phyloP scores from a whole-genome alignment of 2,797 vertebrate genomes.

The Halcyon chelicuti region DNA sequence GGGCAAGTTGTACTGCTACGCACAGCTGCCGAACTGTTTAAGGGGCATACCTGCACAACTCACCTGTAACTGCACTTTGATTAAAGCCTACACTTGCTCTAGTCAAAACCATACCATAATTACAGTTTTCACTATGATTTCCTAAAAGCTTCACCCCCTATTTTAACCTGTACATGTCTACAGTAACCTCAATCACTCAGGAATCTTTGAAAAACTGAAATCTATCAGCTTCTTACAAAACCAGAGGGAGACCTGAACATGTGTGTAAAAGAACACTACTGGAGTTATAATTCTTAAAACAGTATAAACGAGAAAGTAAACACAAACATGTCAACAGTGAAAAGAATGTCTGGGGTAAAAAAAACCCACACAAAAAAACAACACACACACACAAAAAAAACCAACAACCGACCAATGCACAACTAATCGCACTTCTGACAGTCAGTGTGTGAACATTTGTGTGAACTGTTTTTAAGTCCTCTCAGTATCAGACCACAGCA shows the following conservation, averaged over 20 bases:
- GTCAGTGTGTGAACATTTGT: not conserved
- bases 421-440: not conserved
- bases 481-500: not conserved
- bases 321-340: not conserved
- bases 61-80: not conserved
- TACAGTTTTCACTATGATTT: not conserved
- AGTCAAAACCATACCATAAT: not conserved
- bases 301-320: not conserved
- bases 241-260: accelerated
- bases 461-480: not conserved
- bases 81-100: not conserved
- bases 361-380: not conserved
- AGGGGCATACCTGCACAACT: not conserved
- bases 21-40: not conserved
- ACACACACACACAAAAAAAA: too few relatives aligned
- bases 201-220: not conserved
- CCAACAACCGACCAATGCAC: too few relatives aligned
- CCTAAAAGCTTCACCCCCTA: not conserved
- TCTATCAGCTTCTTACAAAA: not conserved
- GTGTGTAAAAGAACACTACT: not conserved
- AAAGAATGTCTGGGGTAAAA: not conserved
- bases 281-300: not conserved
- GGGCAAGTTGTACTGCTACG: not conserved
- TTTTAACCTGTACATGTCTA: not conserved
- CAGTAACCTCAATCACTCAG: not conserved